Evolutionary conservation across 1,140 invertebrate genomes (phyloP).

Genomic region (Diprion similis): DNA sequence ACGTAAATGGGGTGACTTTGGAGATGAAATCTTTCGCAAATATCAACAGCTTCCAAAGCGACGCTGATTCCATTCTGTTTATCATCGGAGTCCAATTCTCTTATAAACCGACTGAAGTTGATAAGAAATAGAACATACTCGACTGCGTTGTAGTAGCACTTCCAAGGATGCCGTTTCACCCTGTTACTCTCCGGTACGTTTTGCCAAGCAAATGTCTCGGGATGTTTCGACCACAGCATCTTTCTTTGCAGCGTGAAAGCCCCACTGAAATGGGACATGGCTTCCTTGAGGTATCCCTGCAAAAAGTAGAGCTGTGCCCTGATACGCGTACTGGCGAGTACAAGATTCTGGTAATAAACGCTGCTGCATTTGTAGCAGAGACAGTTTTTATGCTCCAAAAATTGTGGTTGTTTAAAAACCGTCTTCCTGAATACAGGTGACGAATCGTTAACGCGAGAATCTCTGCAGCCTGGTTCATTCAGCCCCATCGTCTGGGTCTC

Average conservation of each 20-base stretch:
- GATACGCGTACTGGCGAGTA: slow-evolving; percentile 43
- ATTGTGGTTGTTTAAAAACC: slow-evolving; percentile 42
- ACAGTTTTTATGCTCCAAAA: slow-evolving; percentile 42
- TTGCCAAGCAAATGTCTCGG: slow-evolving; percentile 25
- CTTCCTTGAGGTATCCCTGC: slow-evolving; percentile 33
- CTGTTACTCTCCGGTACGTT: not conserved
- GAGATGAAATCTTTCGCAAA: slow-evolving; percentile 39
- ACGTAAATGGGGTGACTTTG: slow-evolving; percentile 42
- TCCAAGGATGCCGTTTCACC: slow-evolving; percentile 22
- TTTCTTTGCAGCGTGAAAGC: slow-evolving; percentile 42
- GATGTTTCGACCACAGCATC: slow-evolving; percentile 16
- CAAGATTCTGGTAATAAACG: slow-evolving; percentile 44
- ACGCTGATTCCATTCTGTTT: slow-evolving; percentile 27
- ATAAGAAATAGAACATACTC: slow-evolving; percentile 44
- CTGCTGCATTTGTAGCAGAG: slow-evolving; percentile 50
- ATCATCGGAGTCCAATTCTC: slow-evolving; percentile 6
- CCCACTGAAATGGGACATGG: slow-evolving; percentile 47
- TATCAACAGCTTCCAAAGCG: slow-evolving; percentile 26
- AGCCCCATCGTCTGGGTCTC: slow-evolving; percentile 14
- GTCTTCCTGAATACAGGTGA: slow-evolving; percentile 45
- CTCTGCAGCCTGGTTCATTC: slow-evolving; percentile 31
- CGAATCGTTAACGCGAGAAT: slow-evolving; percentile 32
- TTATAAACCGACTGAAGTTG: slow-evolving; percentile 42
- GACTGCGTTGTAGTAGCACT: slow-evolving; percentile 30
- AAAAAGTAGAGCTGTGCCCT: slow-evolving; percentile 49